phyloP scores from a whole-genome alignment of 2,888 invertebrate genomes.

The Petrophora chlorosata region DNA sequence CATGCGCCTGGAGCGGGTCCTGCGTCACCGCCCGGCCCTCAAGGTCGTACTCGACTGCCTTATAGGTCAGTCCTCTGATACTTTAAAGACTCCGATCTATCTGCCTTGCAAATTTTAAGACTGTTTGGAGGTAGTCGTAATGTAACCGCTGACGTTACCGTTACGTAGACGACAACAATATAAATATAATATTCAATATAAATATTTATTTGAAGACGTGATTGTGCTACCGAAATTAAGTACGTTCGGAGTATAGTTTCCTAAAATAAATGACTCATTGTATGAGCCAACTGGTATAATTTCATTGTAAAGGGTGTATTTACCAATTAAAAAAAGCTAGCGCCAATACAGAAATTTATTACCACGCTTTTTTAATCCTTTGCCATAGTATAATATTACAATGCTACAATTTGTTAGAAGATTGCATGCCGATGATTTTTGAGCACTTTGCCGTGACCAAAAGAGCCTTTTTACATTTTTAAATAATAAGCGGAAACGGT shows the following conservation, averaged over 20 bases:
- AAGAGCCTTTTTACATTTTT: slow-evolving; percentile 6
- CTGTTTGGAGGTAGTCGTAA: slow-evolving; percentile 4
- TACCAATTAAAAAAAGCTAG: slow-evolving; percentile 6
- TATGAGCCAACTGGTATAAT: not conserved
- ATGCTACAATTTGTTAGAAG: slow-evolving; percentile 42
- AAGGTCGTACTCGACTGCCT: slow-evolving; percentile 90
- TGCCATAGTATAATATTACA: slow-evolving; percentile 14
- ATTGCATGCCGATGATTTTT: slow-evolving; percentile 45
- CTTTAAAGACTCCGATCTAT: slow-evolving; percentile 4
- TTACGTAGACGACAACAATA: too few species aligned
- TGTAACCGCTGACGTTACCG: too few species aligned
- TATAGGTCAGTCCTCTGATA: slow-evolving; percentile 83
- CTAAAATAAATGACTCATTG: too few species aligned
- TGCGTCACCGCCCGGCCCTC: slow-evolving; percentile 89
- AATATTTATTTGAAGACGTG: too few species aligned
- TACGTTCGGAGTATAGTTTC: too few species aligned
- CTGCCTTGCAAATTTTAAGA: slow-evolving; percentile 9
- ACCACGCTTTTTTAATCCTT: slow-evolving; percentile 19
- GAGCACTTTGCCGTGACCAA: slow-evolving; percentile 32
- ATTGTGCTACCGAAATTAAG: too few species aligned
- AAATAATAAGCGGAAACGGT: not conserved
- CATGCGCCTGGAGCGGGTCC: slow-evolving; percentile 88
- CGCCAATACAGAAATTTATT: slow-evolving; percentile 13
- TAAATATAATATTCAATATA: too few species aligned
- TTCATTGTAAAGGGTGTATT: not conserved